Evolutionary conservation across 2,113 vertebrate genomes (phyloP), one percentile per base, ranked within the genome.

Genomic region (Ailurus styani): DNA sequence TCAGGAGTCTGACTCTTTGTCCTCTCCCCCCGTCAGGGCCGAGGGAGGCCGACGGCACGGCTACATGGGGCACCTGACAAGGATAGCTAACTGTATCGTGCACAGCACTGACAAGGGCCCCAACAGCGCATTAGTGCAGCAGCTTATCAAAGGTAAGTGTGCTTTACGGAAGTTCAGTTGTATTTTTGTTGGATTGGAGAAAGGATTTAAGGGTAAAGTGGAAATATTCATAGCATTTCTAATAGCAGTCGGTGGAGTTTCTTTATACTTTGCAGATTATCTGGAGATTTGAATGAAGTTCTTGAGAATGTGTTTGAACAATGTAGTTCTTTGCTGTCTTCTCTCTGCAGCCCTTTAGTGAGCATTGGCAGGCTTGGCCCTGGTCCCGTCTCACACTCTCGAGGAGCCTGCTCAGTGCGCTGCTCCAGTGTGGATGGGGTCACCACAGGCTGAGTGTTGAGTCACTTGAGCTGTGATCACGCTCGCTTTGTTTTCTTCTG

Each of bases 51-150:
- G 99, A n/a, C 98, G 99, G 81, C 99, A 99, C 9, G 99, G 99
- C 87, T 99, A 99, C 96, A 99, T 99, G 99, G 99, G 99, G 13
- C 99, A 99, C 97, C 99, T 99, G 85, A 99, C 99, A 29, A 99
- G 99, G 99, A 99, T 99, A 98, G 99, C 99, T 17, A 99, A 99
- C 97, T 99, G 99, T 82, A 99, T 99, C 81, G 99, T 99, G 95
- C 99, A 99, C 87, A 99, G 99, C 88, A 99, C 99, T 15, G 99
- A 99, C 82, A 99, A 99, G 98, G 99, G 99, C 87, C 99, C 99
- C 84, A 99, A 99, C 87, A 99, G 99, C 47, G 97, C 98, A 0
- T 96, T 99, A 91, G 99, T 99, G 79, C 99, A 99, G 96, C 99
- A 99, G 97, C 99, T 99, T 81, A 98, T 99, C 97, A 99, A 99